phyloP scores from a whole-genome alignment of 2,113 vertebrate genomes.

The Cavia porcellus region DNA sequence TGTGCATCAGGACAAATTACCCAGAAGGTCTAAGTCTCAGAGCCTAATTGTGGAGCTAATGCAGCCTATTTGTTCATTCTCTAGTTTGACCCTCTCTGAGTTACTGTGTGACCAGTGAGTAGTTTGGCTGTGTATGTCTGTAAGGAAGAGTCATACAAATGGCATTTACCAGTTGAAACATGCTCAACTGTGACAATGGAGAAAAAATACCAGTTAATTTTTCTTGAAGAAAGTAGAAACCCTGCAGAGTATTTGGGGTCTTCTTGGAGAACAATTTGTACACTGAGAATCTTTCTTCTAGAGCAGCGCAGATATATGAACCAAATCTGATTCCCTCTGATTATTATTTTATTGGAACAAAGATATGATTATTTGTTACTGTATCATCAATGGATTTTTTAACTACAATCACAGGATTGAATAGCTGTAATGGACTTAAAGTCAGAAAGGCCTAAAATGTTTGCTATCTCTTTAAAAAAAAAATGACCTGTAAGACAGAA shows the following conservation, averaged over 20 bases:
- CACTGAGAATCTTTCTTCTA: neutral
- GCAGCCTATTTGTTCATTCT: accelerated
- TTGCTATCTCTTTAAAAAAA: neutral
- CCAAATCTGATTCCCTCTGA: neutral
- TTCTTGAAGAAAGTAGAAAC: neutral
- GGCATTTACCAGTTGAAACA: neutral
- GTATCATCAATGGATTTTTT: neutral
- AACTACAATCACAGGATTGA: neutral
- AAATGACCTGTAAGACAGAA: neutral
- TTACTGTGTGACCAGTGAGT: neutral
- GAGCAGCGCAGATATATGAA: neutral
- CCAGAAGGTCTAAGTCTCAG: neutral
- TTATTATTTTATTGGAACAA: neutral
- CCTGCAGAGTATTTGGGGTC: neutral
- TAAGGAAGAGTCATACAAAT: neutral
- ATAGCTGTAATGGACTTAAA: neutral
- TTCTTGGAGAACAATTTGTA: neutral
- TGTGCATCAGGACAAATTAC: neutral
- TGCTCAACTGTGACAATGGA: neutral
- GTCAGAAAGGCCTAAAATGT: neutral
- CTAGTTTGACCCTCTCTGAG: neutral
- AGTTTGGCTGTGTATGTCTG: neutral
- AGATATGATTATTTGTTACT: neutral
- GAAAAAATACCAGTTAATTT: constrained; percentile 10
- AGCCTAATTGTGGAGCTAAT: neutral